Conservation (phyloP, 2,113 vertebrate genomes). For the Leuciscus idus region DNA sequence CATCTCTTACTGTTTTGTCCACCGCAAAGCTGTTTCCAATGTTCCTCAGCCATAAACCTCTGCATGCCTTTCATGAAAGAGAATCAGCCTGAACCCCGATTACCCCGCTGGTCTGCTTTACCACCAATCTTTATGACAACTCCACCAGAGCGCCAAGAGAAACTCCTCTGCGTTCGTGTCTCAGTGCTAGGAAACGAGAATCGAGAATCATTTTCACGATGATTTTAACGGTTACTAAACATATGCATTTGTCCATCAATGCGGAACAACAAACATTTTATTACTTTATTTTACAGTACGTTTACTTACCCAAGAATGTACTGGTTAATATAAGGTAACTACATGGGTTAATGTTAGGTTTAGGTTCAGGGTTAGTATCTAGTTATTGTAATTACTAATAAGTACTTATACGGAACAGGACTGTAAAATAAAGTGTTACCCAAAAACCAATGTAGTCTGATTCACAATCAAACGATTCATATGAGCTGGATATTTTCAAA, state of each 20-base stretch:
- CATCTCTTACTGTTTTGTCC: conserved; percentile 29
- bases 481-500: background rate
- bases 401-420: no score
- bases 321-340: no score
- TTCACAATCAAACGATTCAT: background rate
- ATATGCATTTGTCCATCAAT: background rate
- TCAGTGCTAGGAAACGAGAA: background rate
- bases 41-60: conserved; percentile 60
- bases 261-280: background rate
- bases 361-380: no score
- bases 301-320: no score
- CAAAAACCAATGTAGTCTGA: background rate
- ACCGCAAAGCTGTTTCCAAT: conserved; percentile 63
- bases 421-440: no score
- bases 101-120: background rate
- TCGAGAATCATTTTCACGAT: background rate
- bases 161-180: background rate
- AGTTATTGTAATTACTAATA: no score
- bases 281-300: no score
- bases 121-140: background rate
- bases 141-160: conserved; percentile 1
- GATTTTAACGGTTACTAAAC: background rate
- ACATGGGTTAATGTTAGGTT: no score
- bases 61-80: conserved; percentile 34
- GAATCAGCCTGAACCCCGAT: background rate